Percentiles rank a stretch among this genome's conserved stretches.
These are phyloP conservation scores for Tachypleus tridentatus DNA, from an alignment of 1,140 invertebrate genomes.

Conservation along the genomic window DNA sequence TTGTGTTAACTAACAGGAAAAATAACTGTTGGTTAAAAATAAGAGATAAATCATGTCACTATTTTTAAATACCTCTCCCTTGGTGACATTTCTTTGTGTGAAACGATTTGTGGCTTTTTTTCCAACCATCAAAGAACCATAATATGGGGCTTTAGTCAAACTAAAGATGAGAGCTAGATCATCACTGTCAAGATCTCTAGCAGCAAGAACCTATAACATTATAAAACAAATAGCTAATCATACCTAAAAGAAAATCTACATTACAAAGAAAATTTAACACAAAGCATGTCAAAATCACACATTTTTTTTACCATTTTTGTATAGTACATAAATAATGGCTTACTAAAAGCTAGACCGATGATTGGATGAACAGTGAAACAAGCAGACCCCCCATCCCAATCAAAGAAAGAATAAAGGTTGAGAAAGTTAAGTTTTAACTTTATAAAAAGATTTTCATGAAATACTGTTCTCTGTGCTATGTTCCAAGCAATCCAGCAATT, in stretches of 20 bases:
- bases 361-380: too few species aligned
- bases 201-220: slow-evolving; percentile 12
- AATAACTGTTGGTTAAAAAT: not conserved
- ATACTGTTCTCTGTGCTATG: too few species aligned
- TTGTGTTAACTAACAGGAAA: not conserved
- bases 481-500: too few species aligned
- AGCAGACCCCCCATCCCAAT: too few species aligned
- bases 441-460: too few species aligned
- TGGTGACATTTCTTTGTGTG: slow-evolving; percentile 13
- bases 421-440: too few species aligned
- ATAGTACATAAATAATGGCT: too few species aligned
- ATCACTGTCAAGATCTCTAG: slow-evolving; percentile 15
- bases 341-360: too few species aligned
- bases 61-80: slow-evolving; percentile 7
- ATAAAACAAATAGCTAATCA: not conserved
- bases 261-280: too few species aligned
- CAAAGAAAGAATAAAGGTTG: too few species aligned
- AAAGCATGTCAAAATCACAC: too few species aligned
- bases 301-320: too few species aligned
- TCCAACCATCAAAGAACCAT: slow-evolving; percentile 5
- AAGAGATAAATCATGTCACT: not conserved
- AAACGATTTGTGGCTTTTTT: slow-evolving; percentile 11
- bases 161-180: slow-evolving; percentile 13
- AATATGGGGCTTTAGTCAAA: slow-evolving; percentile 12
- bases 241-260: slow-evolving; percentile 13